Evolutionary conservation across 2,888 invertebrate genomes (phyloP).

Genomic region (Crocallis elinguaria): DNA sequence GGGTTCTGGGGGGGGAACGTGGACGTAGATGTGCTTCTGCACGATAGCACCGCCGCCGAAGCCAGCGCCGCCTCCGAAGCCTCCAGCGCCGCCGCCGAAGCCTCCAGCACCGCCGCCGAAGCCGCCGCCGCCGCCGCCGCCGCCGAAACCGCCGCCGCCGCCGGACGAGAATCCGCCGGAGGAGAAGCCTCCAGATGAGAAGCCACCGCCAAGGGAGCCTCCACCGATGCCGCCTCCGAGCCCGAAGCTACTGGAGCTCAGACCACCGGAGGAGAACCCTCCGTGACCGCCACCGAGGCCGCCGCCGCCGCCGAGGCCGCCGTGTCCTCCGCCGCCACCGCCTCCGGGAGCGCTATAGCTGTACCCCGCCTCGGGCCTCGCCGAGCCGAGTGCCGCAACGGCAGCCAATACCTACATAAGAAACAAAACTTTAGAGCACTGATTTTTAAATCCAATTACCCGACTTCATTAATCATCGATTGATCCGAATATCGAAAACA

Average conservation of each 20-base stretch:
- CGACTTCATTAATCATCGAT: constrained; percentile 45
- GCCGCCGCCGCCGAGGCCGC: constrained; percentile 60
- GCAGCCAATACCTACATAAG: constrained; percentile 77
- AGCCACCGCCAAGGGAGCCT: constrained; percentile 53
- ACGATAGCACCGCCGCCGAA: constrained; percentile 85
- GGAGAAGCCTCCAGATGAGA: constrained; percentile 52
- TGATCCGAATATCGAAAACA: constrained; percentile 13
- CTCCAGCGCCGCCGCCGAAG: constrained; percentile 62
- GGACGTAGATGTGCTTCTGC: constrained; percentile 93
- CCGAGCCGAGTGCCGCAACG: constrained; percentile 84
- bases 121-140: constrained; percentile 55
- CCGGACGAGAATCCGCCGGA: constrained; percentile 60
- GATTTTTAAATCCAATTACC: constrained; percentile 44
- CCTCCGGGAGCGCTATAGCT: constrained; percentile 83
- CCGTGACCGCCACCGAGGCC: constrained; percentile 52
- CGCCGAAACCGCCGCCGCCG: constrained; percentile 59
- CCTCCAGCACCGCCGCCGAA: constrained; percentile 60
- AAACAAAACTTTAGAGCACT: constrained; percentile 49
- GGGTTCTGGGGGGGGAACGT: constrained; percentile 92
- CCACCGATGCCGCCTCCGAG: constrained; percentile 56
- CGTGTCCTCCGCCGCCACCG: constrained; percentile 59
- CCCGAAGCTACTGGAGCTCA: constrained; percentile 70
- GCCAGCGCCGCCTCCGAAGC: constrained; percentile 67
- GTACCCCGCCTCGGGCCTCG: constrained; percentile 86
- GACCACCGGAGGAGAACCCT: constrained; percentile 65